Evolutionary conservation across 2,888 invertebrate genomes (phyloP).

Genomic region (Platerodrilus igneus): DNA sequence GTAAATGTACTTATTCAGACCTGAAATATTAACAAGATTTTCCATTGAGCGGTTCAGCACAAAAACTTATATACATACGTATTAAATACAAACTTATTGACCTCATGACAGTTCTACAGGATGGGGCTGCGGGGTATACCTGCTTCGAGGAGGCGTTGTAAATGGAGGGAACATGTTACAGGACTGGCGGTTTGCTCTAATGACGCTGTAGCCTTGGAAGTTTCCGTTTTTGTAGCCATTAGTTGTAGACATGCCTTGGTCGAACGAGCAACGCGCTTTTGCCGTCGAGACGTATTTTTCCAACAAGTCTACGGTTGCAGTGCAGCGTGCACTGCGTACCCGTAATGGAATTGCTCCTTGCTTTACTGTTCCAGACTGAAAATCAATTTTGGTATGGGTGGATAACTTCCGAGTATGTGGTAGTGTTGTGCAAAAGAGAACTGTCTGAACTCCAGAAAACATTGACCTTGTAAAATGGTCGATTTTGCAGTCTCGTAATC

Average conservation of each 20-base stretch:
- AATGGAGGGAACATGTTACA: conserved; percentile 5
- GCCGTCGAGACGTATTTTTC: conserved; percentile 13
- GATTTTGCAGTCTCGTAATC: conserved; percentile 25
- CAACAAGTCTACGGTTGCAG: conserved; percentile 9
- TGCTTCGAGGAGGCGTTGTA: conserved; percentile 5
- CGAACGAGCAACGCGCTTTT: conserved; percentile 11
- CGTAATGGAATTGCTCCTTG: conserved; percentile 20
- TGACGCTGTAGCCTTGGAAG: conserved; percentile 7
- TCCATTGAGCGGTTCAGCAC: too few relatives aligned
- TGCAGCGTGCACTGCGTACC: conserved; percentile 22
- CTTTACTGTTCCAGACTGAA: conserved; percentile 24
- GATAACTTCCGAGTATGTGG: conserved; percentile 25
- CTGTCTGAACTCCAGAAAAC: conserved; percentile 28
- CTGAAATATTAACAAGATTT: too few relatives aligned
- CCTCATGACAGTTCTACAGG: too few relatives aligned
- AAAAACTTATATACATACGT: too few relatives aligned
- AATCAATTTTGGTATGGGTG: conserved; percentile 30
- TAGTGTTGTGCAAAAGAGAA: conserved; percentile 19
- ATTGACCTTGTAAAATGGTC: conserved; percentile 20
- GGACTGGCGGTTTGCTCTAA: too few relatives aligned
- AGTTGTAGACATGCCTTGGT: conserved; percentile 8
- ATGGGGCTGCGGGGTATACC: conserved; percentile 1
- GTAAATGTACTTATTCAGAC: too few relatives aligned
- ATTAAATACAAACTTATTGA: too few relatives aligned
- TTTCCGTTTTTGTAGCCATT: conserved; percentile 2